phyloP scores from a whole-genome alignment of 2,888 invertebrate species.

The Amphipyra tragopoginis region DNA sequence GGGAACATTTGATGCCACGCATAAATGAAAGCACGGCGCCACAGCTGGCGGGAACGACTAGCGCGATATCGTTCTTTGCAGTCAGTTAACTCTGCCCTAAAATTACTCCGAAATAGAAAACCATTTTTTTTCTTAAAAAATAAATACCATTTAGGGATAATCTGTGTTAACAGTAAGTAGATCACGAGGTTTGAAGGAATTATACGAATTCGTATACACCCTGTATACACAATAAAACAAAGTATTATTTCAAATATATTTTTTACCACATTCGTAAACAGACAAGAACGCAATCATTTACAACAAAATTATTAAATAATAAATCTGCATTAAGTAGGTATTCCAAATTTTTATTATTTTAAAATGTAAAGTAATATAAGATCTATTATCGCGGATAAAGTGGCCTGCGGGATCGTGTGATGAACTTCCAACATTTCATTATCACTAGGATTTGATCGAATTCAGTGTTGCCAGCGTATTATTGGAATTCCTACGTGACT shows the following conservation, averaged over 20 bases:
- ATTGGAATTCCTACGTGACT: conserved; percentile 20
- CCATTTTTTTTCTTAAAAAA: too few relatives aligned
- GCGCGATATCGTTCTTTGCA: too few relatives aligned
- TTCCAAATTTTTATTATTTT: conserved; percentile 74
- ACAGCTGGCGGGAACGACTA: too few relatives aligned
- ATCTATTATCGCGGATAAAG: conserved; percentile 72
- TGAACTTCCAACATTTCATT: conserved; percentile 48
- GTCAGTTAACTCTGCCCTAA: too few relatives aligned
- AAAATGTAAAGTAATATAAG: conserved; percentile 74
- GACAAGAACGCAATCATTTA: conserved; percentile 79
- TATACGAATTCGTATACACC: too few relatives aligned
- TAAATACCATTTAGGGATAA: too few relatives aligned
- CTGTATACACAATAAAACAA: conserved; percentile 63
- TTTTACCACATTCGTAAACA: conserved; percentile 78
- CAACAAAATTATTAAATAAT: conserved; percentile 82
- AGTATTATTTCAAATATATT: conserved; percentile 72
- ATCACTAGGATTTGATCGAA: conserved; percentile 62
- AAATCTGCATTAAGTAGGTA: conserved; percentile 79
- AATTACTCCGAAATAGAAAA: too few relatives aligned
- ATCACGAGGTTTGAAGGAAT: too few relatives aligned
- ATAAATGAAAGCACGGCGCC: too few relatives aligned
- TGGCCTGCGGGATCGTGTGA: conserved; percentile 63
- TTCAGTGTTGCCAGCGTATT: conserved; percentile 40
- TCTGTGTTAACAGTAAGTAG: too few relatives aligned
- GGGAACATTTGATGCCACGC: too few relatives aligned